Evolutionary conservation across 2,113 vertebrate genomes (phyloP).

Genomic region (Pygoscelis adeliae): DNA sequence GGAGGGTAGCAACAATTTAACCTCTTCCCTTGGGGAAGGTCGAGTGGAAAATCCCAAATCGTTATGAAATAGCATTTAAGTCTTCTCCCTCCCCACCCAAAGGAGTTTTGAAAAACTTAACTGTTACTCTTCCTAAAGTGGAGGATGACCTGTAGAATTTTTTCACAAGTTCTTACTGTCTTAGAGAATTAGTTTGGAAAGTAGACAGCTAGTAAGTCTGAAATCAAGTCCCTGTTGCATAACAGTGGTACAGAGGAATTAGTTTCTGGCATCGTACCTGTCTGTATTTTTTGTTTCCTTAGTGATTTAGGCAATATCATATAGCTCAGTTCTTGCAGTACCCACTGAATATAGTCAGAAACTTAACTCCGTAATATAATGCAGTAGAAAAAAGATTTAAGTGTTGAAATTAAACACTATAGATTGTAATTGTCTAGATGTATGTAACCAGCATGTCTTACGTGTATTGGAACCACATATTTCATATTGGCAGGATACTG

Average conservation of each 20-base stretch:
- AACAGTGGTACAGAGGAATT: background rate
- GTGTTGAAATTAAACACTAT: background rate
- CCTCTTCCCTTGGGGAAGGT: background rate
- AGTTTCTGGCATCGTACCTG: background rate
- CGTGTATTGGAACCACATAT: rapidly evolving
- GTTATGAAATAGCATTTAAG: background rate
- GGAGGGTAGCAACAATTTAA: background rate
- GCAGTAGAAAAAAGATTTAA: background rate
- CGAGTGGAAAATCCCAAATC: background rate
- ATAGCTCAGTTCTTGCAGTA: background rate
- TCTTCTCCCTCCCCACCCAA: background rate
- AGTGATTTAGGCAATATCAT: background rate
- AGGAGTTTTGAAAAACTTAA: background rate
- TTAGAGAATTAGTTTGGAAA: background rate
- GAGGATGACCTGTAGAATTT: background rate
- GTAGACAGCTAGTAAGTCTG: background rate
- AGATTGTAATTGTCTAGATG: background rate
- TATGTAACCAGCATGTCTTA: background rate
- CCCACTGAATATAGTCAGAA: background rate
- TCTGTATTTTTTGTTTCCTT: background rate
- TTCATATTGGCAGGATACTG: background rate
- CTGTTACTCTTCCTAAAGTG: background rate
- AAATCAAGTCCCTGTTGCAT: background rate
- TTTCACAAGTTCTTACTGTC: background rate
- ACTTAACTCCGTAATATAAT: background rate